Percentiles rank a stretch among this genome's conserved stretches.
phyloP scores from a whole-genome alignment of 2,888 invertebrate species.

The Lycocerus yunnanus region DNA sequence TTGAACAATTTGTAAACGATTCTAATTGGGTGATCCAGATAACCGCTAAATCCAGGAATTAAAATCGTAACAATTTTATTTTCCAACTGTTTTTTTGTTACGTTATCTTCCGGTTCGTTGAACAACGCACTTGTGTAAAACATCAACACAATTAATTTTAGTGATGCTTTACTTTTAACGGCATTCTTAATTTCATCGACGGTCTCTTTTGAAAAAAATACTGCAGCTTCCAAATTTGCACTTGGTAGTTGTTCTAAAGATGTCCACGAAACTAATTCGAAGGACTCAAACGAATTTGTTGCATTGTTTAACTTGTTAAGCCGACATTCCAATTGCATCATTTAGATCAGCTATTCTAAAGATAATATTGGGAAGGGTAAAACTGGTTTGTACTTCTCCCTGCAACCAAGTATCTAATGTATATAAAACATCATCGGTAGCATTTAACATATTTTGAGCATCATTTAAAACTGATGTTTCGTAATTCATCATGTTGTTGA shows the following conservation, averaged over 20 bases:
- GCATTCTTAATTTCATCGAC: not conserved
- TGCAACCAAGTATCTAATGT: conserved; percentile 61
- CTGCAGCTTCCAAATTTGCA: not conserved
- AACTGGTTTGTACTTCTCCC: conserved; percentile 30
- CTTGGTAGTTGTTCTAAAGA: not conserved
- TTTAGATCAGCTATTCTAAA: not conserved
- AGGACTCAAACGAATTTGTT: not conserved
- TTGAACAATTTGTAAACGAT: not conserved
- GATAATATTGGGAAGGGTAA: not conserved
- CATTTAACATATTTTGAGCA: conserved; percentile 61
- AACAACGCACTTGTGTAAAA: not conserved
- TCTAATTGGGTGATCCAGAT: not conserved
- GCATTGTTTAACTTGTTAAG: not conserved
- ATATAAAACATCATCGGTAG: conserved; percentile 65
- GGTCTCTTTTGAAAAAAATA: not conserved
- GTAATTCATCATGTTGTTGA: conserved; percentile 58
- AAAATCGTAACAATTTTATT: not conserved
- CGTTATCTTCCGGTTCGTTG: not conserved
- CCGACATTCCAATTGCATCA: not conserved
- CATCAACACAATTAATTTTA: not conserved
- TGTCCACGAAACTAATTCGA: not conserved
- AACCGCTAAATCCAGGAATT: not conserved
- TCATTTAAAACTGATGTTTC: conserved; percentile 49
- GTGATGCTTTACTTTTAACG: not conserved
- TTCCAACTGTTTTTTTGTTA: not conserved